These are phyloP conservation scores for Myopa tessellatipennis DNA, from an alignment of 2,888 invertebrate genomes.

Conservation along the genomic window DNA sequence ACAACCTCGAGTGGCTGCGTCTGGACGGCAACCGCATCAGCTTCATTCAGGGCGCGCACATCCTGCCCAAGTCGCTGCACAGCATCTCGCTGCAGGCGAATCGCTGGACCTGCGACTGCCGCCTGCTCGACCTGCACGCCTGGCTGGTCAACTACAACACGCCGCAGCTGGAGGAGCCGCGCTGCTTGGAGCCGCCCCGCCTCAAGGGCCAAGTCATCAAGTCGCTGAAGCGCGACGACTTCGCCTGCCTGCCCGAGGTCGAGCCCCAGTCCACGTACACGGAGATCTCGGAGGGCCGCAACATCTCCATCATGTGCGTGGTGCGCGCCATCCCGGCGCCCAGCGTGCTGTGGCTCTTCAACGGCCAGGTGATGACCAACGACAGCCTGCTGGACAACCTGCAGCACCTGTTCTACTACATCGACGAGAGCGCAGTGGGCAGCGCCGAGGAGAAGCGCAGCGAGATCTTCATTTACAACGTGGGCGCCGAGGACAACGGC, in stretches of 20 bases:
- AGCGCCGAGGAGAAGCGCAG: constrained; percentile 77
- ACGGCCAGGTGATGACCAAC: constrained; percentile 83
- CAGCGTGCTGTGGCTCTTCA: constrained; percentile 85
- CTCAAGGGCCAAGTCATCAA: constrained; percentile 77
- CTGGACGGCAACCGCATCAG: constrained; percentile 85
- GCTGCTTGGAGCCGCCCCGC: constrained; percentile 78
- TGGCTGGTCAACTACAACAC: constrained; percentile 84
- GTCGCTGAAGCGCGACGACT: constrained; percentile 75
- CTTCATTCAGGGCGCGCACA: constrained; percentile 76
- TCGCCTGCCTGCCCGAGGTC: constrained; percentile 86
- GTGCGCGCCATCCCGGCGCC: constrained; percentile 86
- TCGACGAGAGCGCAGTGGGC: constrained; percentile 75
- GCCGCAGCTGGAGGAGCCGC: constrained; percentile 82
- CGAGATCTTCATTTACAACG: constrained; percentile 82
- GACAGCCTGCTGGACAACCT: constrained; percentile 77
- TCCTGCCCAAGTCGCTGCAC: constrained; percentile 81
- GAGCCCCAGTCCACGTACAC: constrained; percentile 80
- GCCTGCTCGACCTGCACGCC: constrained; percentile 78
- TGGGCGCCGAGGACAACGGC: constrained; percentile 84
- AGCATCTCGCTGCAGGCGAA: constrained; percentile 87
- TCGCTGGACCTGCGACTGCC: constrained; percentile 91
- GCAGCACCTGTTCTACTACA: constrained; percentile 77
- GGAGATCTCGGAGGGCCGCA: constrained; percentile 83
- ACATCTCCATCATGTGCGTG: constrained; percentile 83
- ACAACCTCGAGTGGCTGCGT: constrained; percentile 85